A percentile compares a stretch with the other conserved stretches of the same genome.
These are phyloP conservation scores for Lycocorax pyrrhopterus DNA, from an alignment of 2,113 vertebrate genomes.

Conservation along the genomic window DNA sequence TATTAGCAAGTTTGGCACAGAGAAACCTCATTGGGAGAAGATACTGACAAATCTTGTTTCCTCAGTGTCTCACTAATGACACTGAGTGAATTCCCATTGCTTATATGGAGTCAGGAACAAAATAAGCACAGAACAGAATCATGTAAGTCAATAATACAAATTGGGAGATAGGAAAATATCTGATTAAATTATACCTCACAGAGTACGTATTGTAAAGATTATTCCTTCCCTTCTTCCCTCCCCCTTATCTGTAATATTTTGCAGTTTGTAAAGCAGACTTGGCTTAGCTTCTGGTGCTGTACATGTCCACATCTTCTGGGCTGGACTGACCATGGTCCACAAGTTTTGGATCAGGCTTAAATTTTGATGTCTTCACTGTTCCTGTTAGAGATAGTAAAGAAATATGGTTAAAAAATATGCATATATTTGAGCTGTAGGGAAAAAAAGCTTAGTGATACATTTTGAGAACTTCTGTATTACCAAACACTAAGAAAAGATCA, in stretches of 20 bases:
- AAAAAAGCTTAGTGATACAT: not conserved
- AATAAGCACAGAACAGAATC: not conserved
- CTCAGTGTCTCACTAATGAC: not conserved
- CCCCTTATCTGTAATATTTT: slow-evolving; percentile 1
- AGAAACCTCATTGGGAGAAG: not conserved
- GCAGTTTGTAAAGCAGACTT: not conserved
- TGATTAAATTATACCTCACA: slow-evolving; percentile 18
- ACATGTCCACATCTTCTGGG: slow-evolving; percentile 88
- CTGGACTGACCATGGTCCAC: slow-evolving; percentile 85
- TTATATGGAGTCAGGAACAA: not conserved
- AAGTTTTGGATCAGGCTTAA: slow-evolving; percentile 76
- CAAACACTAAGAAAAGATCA: not conserved
- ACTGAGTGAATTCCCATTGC: not conserved
- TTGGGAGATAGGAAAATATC: not conserved
- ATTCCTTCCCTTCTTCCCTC: slow-evolving; percentile 49
- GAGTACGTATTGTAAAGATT: not conserved
- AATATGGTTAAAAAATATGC: not conserved
- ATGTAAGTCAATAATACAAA: slow-evolving; percentile 1
- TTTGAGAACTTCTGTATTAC: not conserved
- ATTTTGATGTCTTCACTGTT: slow-evolving; percentile 61
- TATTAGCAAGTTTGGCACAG: slow-evolving; percentile 44
- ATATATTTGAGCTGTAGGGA: not conserved
- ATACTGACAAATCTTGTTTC: not conserved
- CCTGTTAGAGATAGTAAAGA: slow-evolving; percentile 56
- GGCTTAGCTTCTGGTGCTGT: slow-evolving; percentile 84